These are phyloP conservation scores for Diprion similis DNA, from an alignment of 1,140 invertebrate species.

Conservation along the genomic window DNA sequence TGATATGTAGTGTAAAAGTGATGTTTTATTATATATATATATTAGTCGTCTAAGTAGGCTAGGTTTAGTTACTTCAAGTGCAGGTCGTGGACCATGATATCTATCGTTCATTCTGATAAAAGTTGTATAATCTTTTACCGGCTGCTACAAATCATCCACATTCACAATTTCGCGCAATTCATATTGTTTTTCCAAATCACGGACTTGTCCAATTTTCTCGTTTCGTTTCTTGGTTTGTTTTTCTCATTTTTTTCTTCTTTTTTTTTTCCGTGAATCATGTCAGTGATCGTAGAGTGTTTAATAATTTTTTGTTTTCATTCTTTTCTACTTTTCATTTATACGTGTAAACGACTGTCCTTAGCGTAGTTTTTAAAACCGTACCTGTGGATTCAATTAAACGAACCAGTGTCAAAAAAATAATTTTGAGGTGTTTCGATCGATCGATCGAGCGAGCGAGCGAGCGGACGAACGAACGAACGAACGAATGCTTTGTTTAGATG, in stretches of 20 bases:
- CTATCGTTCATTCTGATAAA: neutral
- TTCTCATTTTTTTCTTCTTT: neutral
- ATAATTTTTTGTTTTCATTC: neutral
- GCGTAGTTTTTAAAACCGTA: slow-evolving; percentile 12
- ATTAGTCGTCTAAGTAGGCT: slow-evolving; percentile 29
- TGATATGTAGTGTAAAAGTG: slow-evolving; percentile 48
- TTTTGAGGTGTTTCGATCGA: slow-evolving; percentile 11
- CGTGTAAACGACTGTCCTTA: neutral
- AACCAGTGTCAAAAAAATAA: slow-evolving; percentile 16
- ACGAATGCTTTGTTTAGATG: slow-evolving; percentile 27
- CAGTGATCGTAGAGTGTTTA: too few species aligned
- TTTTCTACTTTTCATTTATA: neutral
- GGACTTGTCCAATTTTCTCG: neutral
- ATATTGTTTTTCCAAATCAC: too few species aligned
- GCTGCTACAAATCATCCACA: neutral
- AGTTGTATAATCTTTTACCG: neutral
- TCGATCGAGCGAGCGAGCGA: slow-evolving; percentile 9
- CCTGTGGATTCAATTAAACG: slow-evolving; percentile 19
- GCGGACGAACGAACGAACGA: slow-evolving; percentile 38
- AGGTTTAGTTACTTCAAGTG: slow-evolving; percentile 36
- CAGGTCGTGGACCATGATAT: slow-evolving; percentile 22
- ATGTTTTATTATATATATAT: slow-evolving; percentile 36
- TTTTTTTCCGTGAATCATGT: neutral
- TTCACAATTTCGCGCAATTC: too few species aligned
- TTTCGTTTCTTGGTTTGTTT: neutral